Percentiles rank a stretch among this genome's conserved stretches.
Conservation (phyloP, 64 coral and sea anemone genomes). For the Platygyra sinensis region DNA sequence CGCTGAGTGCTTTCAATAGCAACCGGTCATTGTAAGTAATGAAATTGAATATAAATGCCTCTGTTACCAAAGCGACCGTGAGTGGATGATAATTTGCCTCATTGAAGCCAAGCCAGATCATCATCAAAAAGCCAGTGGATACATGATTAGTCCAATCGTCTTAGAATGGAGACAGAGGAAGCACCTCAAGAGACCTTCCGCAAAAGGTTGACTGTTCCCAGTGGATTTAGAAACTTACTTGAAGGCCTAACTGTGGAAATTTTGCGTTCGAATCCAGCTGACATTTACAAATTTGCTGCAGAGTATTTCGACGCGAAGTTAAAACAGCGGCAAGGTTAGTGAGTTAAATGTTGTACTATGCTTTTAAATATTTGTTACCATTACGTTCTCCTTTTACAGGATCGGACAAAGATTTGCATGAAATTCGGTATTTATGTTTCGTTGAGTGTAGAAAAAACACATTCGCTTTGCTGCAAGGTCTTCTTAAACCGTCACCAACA, state of each 20-base stretch:
- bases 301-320: constrained; percentile 74
- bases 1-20: constrained; percentile 1
- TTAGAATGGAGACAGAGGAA: not conserved
- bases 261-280: constrained; percentile 56
- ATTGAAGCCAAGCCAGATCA: not conserved
- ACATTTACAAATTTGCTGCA: constrained; percentile 81
- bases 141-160: not conserved
- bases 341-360: not conserved
- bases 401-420: too few species aligned
- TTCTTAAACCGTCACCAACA: not conserved
- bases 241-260: constrained; percentile 79
- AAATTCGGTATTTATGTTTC: not conserved
- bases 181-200: not conserved
- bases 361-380: not conserved
- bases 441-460: not conserved
- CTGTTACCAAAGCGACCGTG: constrained; percentile 32
- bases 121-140: not conserved
- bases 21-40: constrained; percentile 15
- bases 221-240: constrained; percentile 83
- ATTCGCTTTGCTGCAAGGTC: not conserved
- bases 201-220: constrained; percentile 58
- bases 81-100: not conserved
- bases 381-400: too few species aligned
- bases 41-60: constrained; percentile 27
- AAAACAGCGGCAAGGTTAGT: constrained; percentile 72